phyloP scores from a whole-genome alignment of 2,888 invertebrate species.

The Pristionchus fissidentatus region DNA sequence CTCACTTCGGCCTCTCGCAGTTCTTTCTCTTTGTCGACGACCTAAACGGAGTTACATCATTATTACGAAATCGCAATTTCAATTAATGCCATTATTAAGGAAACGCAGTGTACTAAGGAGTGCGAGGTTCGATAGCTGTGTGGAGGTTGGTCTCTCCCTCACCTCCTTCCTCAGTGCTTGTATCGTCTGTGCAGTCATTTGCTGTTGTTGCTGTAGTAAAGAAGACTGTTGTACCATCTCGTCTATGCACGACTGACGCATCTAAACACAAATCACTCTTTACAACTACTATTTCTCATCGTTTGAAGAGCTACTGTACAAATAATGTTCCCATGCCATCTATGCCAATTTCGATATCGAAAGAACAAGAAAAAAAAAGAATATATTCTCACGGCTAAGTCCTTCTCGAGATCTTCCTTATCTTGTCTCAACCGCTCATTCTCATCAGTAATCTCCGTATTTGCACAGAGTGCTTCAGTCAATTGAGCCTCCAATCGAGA shows the following conservation, averaged over 20 bases:
- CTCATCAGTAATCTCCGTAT: conserved; percentile 63
- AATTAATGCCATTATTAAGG: no score
- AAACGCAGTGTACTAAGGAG: no score
- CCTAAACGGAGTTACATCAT: not conserved
- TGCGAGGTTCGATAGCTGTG: no score
- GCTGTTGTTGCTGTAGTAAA: conserved; percentile 54
- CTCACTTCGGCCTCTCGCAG: conserved; percentile 30
- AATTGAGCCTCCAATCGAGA: conserved; percentile 54
- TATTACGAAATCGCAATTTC: not conserved
- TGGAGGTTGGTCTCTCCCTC: not conserved
- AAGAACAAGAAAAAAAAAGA: no score
- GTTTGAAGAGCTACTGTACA: no score
- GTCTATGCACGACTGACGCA: conserved; percentile 59
- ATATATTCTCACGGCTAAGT: not conserved
- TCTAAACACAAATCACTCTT: no score
- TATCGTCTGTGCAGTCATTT: conserved; percentile 46
- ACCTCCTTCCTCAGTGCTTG: conserved; percentile 39
- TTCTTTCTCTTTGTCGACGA: not conserved
- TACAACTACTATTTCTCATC: no score
- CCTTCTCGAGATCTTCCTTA: conserved; percentile 51
- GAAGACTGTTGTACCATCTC: conserved; percentile 63
- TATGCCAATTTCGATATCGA: no score
- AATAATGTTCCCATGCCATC: no score
- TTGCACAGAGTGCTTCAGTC: conserved; percentile 58
- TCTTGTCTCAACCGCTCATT: conserved; percentile 55